Evolutionary conservation across 2,797 vertebrate genomes (phyloP).

Genomic region (Sciurus carolinensis): DNA sequence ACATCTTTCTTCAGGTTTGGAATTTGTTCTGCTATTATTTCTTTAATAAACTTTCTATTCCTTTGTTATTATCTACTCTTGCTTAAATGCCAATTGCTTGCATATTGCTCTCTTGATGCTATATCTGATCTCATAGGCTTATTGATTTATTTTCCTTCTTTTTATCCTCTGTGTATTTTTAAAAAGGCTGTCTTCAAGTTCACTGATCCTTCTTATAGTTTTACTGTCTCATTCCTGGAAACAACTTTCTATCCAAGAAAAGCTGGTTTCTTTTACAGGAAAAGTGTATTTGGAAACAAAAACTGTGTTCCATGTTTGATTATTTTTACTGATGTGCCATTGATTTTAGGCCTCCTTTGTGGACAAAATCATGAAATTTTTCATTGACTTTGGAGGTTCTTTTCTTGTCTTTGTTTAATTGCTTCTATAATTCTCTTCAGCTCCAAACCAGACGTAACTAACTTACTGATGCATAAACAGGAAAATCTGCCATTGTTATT

Average conservation of each 20-base stretch:
- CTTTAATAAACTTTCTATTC: not conserved
- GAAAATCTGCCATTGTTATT: not conserved
- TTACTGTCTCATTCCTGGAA: not conserved
- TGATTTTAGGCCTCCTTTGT: not conserved
- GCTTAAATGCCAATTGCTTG: not conserved
- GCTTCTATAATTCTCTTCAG: not conserved
- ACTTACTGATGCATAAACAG: not conserved
- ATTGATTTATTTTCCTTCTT: not conserved
- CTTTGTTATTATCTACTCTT: not conserved
- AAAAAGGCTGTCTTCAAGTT: not conserved
- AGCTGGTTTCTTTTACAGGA: not conserved
- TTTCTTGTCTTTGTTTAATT: not conserved
- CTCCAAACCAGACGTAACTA: too few species aligned
- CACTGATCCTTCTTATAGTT: not conserved
- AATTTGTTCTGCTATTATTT: not conserved
- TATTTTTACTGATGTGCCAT: not conserved
- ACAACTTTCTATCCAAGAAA: not conserved
- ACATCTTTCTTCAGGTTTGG: not conserved
- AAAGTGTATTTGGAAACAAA: not conserved
- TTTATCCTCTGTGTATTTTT: not conserved
- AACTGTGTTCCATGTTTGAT: not conserved
- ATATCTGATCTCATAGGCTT: not conserved
- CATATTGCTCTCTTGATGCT: not conserved
- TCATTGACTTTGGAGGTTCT: not conserved
- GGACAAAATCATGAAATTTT: not conserved